Evolutionary conservation across 2,888 invertebrate genomes (phyloP), one percentile per base, ranked within the genome.

Genomic region (Chymomyza caudatula): DNA sequence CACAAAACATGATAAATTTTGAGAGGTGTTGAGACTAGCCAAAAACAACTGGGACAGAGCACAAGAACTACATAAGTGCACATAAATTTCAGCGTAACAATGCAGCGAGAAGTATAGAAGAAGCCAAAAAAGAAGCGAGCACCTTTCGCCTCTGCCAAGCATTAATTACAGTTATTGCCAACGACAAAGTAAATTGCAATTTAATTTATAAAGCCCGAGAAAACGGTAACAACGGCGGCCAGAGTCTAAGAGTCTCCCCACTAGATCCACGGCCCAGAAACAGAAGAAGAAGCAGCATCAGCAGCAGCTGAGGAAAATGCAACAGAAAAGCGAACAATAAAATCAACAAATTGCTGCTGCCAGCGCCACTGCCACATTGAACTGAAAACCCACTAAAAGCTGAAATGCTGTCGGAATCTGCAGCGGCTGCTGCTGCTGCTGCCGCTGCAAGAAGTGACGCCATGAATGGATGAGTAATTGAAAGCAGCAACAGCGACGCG

Each of bases 401-500:
- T 29, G 56, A 43, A 55, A 23, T 23, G 44, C n/a, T 52, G 19
- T 63, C 22, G 42, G 59, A 15, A 57, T 37, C 25, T 47, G 47
- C 60, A 29, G 42, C 15, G 17, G 44, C 20, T 23, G 17, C 15
- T 55, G n/a, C 37, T 25, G 53, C 53, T 53, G 25, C 4, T 22
- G 51, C 20, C 52, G 67, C 53, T 71, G 65, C 69, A 65, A 71
- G 80, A 73, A 71, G n/a, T 59, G 72, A 71, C 59, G 71, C 66
- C 60, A 74, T 81, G 82, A 81, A 80, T 81, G 78, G 69, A 74
- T 81, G 77, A 78, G 74, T 71, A 82, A 82, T 78, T 79, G 84
- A 71, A 69, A 71, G 53, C 69, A 71, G 64, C 29, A 60, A 47
- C 60, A 60, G 43, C 6, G 23, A 29, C 22, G 29, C 11, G 29